These are phyloP conservation scores for Gymnoscopelus microlampas DNA, from an alignment of 2,797 vertebrate species.

Conservation along the genomic window DNA sequence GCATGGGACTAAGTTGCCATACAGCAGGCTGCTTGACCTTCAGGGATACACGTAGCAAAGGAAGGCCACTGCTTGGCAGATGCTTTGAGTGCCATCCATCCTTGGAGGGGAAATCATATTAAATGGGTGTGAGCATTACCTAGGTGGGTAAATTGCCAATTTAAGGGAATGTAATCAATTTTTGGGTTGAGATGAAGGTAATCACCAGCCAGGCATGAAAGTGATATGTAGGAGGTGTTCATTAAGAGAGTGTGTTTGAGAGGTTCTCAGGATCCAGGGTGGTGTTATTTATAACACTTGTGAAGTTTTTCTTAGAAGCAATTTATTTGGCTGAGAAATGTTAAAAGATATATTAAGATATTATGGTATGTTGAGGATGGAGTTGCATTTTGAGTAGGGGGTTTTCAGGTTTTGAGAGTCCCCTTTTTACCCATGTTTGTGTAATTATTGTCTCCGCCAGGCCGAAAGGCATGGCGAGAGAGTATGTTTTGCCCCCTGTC, in stretches of 20 bases:
- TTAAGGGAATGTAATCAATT: slow-evolving; percentile 74
- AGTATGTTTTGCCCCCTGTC: too few species aligned
- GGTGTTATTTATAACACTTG: background rate
- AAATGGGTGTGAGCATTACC: slow-evolving; percentile 53
- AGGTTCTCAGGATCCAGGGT: slow-evolving; percentile 10
- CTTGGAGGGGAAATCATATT: slow-evolving; percentile 58
- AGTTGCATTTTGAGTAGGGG: background rate
- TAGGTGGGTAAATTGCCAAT: slow-evolving; percentile 71
- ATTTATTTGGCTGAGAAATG: background rate
- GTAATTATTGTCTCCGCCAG: too few species aligned
- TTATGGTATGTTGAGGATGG: background rate
- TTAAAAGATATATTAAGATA: background rate
- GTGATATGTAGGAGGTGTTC: slow-evolving; percentile 62
- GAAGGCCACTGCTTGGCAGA: slow-evolving; percentile 53
- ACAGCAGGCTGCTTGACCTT: slow-evolving; percentile 59
- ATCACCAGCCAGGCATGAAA: slow-evolving; percentile 74
- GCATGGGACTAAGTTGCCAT: slow-evolving; percentile 29
- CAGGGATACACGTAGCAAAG: slow-evolving; percentile 35
- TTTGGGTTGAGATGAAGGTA: slow-evolving; percentile 68
- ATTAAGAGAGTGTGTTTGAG: slow-evolving; percentile 45
- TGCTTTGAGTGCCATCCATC: slow-evolving; percentile 54
- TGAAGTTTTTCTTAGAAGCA: too few species aligned
- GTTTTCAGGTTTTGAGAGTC: background rate
- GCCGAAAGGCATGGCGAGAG: too few species aligned
- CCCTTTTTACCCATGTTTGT: background rate